Base-by-base conservation (phyloP, 1,140 invertebrate species). In the Drosophila punjabiensis region DNA sequence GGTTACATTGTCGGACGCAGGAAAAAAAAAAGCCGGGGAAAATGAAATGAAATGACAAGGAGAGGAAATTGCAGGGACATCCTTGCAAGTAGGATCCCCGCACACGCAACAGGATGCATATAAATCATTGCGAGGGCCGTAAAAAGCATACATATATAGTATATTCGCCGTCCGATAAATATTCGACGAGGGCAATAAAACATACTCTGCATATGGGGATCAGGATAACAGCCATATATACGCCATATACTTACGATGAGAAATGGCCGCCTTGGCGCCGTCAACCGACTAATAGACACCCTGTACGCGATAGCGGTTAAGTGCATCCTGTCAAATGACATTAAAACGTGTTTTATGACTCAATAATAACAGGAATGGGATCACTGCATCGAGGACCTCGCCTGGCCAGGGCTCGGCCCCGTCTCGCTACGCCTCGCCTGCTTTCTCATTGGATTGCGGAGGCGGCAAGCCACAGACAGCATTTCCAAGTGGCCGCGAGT, bases 271-370 rank as follows among this genome's bases (percentile, higher is more conserved):
- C 55, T 74, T 79, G 65, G 70, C 69, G 71, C 28, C 53, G 32
- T 37, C 60, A 74, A 58, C 48, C 37, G 75, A 65, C 82, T 65
- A 79, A 81, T 68, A 78, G 84, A 88, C 78, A 81, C 62, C 53
- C 53, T 43, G 67, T 73, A 61, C 71, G 53, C 65, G 75, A 79
- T 82, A 76, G 59, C 64, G 58, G 70, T 74, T 76, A 90, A 86
- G 76, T 89, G 79, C 82, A 86, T 86, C 79, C 79, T 64, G 53
- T 65, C 85, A 48, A 90, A 86, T 61, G 64, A 50, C 76, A 74
- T 90, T 73, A 85, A 90, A 85, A 90, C 82, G 82, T 74, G 79
- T 90, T 89, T 90, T 86, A 89, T 90, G 82, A 66, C 86, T 90
- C 75, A 80, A 86, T 86, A 90, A 86, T 75, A 74, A 53, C 32